These are phyloP conservation scores for Gryllus longicercus DNA, from an alignment of 2,888 invertebrate species.

Conservation along the genomic window DNA sequence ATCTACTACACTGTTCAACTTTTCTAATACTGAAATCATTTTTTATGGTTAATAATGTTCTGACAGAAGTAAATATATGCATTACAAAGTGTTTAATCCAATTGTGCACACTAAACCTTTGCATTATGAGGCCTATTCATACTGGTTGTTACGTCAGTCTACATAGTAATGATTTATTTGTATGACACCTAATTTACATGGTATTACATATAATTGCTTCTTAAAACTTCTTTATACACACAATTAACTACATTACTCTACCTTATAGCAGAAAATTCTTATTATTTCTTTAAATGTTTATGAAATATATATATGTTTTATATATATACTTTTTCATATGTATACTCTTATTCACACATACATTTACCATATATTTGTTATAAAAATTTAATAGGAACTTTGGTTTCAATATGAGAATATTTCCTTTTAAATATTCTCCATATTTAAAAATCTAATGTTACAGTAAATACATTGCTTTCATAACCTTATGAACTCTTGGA, in stretches of 20 bases:
- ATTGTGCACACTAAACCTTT: no score
- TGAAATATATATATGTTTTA: slow-evolving; percentile 38
- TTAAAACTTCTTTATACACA: slow-evolving; percentile 31
- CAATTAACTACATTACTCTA: slow-evolving; percentile 29
- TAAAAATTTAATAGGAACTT: slow-evolving; percentile 58
- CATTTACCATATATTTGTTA: slow-evolving; percentile 43
- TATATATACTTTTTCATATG: slow-evolving; percentile 32
- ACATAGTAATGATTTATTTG: slow-evolving; percentile 27
- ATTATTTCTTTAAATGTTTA: slow-evolving; percentile 32
- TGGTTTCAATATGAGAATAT: slow-evolving; percentile 56
- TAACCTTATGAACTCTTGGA: not conserved
- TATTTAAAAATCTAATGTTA: slow-evolving; percentile 2
- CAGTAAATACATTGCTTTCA: not conserved
- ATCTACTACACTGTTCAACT: no score
- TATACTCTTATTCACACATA: slow-evolving; percentile 34
- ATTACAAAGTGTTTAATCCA: no score
- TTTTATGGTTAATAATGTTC: no score
- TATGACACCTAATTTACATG: slow-evolving; percentile 33
- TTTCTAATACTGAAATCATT: no score
- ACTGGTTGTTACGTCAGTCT: slow-evolving; percentile 3
- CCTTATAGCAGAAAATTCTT: slow-evolving; percentile 27
- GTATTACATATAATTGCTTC: slow-evolving; percentile 29
- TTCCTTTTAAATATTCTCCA: not conserved
- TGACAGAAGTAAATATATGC: no score
- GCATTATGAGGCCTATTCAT: no score